phyloP scores from a whole-genome alignment of 1,140 invertebrate species.

The Daktulosphaira vitifoliae region DNA sequence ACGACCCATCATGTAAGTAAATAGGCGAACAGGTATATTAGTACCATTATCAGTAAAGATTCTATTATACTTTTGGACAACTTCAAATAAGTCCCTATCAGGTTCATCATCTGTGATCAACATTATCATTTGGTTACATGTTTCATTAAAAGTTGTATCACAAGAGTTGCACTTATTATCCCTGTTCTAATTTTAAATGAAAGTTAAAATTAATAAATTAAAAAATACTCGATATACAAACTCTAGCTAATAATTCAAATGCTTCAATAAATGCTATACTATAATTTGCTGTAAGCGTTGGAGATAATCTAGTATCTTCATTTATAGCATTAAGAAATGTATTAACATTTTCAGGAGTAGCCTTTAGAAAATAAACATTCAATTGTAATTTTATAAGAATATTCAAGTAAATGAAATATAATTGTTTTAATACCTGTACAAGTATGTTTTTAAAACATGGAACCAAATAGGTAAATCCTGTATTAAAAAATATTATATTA shows the following conservation, averaged over 20 bases:
- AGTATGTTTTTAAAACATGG: conserved; percentile 54
- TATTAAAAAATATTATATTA: conserved; percentile 62
- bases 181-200: too few relatives aligned
- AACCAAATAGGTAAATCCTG: conserved; percentile 57
- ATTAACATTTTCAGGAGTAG: conserved; percentile 80
- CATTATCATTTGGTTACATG: conserved; percentile 97
- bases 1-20: conserved; percentile 92
- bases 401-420: not conserved
- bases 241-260: conserved; percentile 70
- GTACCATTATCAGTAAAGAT: conserved; percentile 49
- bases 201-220: not conserved
- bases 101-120: conserved; percentile 94
- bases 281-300: conserved; percentile 76
- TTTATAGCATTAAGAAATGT: conserved; percentile 64
- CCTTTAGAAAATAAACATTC: conserved; percentile 47
- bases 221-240: conserved; percentile 43
- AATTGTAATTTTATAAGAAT: not conserved
- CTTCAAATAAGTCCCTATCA: conserved; percentile 67
- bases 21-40: conserved; percentile 77
- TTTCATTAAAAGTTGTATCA: conserved; percentile 41
- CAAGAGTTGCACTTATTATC: too few relatives aligned
- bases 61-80: conserved; percentile 81
- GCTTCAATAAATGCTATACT: conserved; percentile 73
- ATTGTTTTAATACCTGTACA: conserved; percentile 23
- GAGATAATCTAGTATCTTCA: conserved; percentile 47